These are phyloP conservation scores for Danio aesculapii DNA, from an alignment of 2,797 vertebrate genomes.

Conservation along the genomic window DNA sequence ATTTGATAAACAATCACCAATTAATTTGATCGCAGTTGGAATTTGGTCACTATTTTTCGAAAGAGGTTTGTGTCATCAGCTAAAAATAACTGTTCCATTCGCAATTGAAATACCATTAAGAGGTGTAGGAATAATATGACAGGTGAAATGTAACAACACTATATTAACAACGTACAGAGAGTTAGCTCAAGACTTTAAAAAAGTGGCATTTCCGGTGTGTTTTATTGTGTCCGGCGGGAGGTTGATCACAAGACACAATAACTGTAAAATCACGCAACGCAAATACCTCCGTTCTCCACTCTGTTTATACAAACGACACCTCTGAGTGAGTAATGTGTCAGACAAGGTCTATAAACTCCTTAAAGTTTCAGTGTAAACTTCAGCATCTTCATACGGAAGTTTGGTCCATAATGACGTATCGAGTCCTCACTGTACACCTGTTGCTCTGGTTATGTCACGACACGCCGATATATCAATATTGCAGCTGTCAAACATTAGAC, in stretches of 20 bases:
- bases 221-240: constrained; percentile 9
- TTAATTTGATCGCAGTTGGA: too few relatives aligned
- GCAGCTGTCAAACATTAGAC: background rate
- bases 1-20: too few relatives aligned
- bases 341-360: background rate
- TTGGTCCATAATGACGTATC: constrained; percentile 34
- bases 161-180: background rate
- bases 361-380: background rate
- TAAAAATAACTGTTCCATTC: too few relatives aligned
- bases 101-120: too few relatives aligned
- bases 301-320: background rate
- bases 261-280: background rate
- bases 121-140: background rate
- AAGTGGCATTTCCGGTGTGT: constrained; percentile 19
- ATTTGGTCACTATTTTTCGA: too few relatives aligned
- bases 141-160: background rate
- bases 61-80: too few relatives aligned
- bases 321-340: background rate
- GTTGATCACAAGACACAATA: constrained; percentile 42
- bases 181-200: background rate
- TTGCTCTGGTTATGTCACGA: background rate
- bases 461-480: too few relatives aligned
- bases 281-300: background rate
- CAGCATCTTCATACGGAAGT: constrained; percentile 56
- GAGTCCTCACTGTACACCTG: constrained; percentile 1